These are phyloP conservation scores for Frankliniella intonsa DNA, from an alignment of 2,888 invertebrate species.

Conservation along the genomic window DNA sequence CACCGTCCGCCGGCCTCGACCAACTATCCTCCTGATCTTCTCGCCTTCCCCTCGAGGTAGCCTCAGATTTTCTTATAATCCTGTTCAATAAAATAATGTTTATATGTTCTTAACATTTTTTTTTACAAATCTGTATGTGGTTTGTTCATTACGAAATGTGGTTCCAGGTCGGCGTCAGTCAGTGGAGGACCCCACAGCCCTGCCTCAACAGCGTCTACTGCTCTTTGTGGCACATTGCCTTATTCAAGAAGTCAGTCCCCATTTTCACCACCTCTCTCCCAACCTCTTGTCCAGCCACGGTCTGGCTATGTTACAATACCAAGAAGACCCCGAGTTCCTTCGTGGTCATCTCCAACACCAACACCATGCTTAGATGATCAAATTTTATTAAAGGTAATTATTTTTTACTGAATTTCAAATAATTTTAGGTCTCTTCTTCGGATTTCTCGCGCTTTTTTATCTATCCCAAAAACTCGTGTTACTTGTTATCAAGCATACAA, in stretches of 20 bases:
- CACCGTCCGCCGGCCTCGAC: neutral
- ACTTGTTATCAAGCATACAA: conserved; percentile 24
- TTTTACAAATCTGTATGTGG: neutral
- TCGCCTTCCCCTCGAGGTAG: conserved; percentile 66
- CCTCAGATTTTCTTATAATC: too few relatives aligned
- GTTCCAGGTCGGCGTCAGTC: conserved; percentile 42
- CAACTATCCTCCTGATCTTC: conserved; percentile 69
- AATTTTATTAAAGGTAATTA: conserved; percentile 28
- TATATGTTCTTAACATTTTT: neutral
- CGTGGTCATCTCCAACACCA: conserved; percentile 68
- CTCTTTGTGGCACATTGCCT: conserved; percentile 71
- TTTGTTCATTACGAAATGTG: neutral
- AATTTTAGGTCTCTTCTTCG: neutral
- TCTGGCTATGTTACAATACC: conserved; percentile 86
- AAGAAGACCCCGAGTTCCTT: conserved; percentile 73
- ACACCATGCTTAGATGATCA: conserved; percentile 44
- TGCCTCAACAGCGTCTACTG: conserved; percentile 68
- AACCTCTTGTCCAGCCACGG: conserved; percentile 62
- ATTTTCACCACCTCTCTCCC: conserved; percentile 57
- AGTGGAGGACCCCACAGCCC: conserved; percentile 54
- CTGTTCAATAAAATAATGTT: neutral
- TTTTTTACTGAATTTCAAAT: neutral
- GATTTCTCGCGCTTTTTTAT: conserved; percentile 19
- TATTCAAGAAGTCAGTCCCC: conserved; percentile 75
- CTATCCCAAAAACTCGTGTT: neutral